These are phyloP conservation scores for Pogonocherus hispidulus DNA, from an alignment of 2,888 invertebrate genomes.

Conservation along the genomic window DNA sequence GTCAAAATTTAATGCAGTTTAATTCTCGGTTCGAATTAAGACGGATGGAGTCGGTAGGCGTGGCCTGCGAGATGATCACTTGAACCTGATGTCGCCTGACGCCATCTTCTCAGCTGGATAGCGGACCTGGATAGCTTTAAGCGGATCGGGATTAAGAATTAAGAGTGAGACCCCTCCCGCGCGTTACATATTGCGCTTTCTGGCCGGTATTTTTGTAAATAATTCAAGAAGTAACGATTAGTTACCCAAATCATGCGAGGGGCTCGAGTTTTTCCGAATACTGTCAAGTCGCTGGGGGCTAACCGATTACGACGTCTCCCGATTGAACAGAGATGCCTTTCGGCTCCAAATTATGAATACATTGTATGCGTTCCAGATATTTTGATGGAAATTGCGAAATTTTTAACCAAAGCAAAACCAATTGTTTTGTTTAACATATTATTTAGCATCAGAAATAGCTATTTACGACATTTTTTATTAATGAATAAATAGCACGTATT, in stretches of 20 bases:
- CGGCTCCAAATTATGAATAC: slow-evolving; percentile 1
- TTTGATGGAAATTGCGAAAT: too few species aligned
- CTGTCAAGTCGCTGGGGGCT: slow-evolving; percentile 26
- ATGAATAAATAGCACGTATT: too few species aligned
- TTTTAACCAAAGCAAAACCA: too few species aligned
- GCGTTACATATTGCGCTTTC: slow-evolving; percentile 17
- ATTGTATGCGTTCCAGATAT: too few species aligned
- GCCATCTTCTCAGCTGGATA: slow-evolving; percentile 54
- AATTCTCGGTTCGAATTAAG: slow-evolving; percentile 58
- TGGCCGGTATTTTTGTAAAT: slow-evolving; percentile 27
- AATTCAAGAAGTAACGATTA: slow-evolving; percentile 18
- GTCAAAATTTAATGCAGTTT: slow-evolving; percentile 58
- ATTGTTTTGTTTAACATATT: too few species aligned
- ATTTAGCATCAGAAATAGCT: too few species aligned
- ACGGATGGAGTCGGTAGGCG: slow-evolving; percentile 56
- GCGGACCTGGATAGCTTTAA: slow-evolving; percentile 14
- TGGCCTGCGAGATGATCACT: slow-evolving; percentile 51
- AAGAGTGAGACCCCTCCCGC: slow-evolving; percentile 5
- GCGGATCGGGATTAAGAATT: slow-evolving; percentile 20
- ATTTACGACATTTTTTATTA: too few species aligned
- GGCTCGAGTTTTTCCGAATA: neutral
- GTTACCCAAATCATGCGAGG: slow-evolving; percentile 3
- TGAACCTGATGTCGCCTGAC: slow-evolving; percentile 52
- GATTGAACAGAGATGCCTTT: neutral
- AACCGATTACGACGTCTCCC: slow-evolving; percentile 9